Evolutionary conservation across 2,888 invertebrate species (phyloP).

Genomic region (Chymomyza procnemis): DNA sequence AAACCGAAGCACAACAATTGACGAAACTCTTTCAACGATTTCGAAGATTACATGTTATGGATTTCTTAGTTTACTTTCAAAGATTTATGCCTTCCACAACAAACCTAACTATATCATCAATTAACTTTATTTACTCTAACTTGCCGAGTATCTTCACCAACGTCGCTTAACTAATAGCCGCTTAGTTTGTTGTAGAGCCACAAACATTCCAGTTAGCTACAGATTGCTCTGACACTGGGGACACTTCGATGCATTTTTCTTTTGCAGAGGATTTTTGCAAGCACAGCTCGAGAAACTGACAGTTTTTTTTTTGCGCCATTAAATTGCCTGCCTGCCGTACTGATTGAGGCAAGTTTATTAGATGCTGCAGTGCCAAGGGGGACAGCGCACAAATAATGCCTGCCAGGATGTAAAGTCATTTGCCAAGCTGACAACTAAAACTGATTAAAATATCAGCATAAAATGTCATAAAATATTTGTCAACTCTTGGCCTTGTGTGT

Average conservation of each 20-base stretch:
- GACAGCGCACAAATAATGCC: neutral
- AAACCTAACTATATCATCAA: neutral
- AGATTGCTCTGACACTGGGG: neutral
- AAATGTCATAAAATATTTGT: constrained; percentile 43
- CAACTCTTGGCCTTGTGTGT: constrained; percentile 14
- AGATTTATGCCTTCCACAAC: neutral
- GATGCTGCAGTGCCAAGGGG: neutral
- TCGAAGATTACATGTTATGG: no score
- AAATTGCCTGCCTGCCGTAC: neutral
- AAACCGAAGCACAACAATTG: no score
- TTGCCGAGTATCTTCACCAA: neutral
- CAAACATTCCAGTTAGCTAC: neutral
- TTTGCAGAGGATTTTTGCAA: neutral
- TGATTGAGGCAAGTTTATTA: neutral
- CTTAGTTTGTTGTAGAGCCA: neutral
- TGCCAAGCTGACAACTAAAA: constrained; percentile 28
- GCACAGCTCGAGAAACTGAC: neutral
- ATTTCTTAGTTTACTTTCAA: no score
- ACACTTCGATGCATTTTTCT: neutral
- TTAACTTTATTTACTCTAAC: neutral
- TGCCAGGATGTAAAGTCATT: neutral
- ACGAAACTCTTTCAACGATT: no score
- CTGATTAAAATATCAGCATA: constrained; percentile 55
- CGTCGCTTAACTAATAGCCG: neutral
- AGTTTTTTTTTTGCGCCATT: neutral